Percentiles rank a stretch among this genome's conserved stretches.
Evolutionary conservation across 1,140 invertebrate species (phyloP).

Genomic region (Drosophila sp.): DNA sequence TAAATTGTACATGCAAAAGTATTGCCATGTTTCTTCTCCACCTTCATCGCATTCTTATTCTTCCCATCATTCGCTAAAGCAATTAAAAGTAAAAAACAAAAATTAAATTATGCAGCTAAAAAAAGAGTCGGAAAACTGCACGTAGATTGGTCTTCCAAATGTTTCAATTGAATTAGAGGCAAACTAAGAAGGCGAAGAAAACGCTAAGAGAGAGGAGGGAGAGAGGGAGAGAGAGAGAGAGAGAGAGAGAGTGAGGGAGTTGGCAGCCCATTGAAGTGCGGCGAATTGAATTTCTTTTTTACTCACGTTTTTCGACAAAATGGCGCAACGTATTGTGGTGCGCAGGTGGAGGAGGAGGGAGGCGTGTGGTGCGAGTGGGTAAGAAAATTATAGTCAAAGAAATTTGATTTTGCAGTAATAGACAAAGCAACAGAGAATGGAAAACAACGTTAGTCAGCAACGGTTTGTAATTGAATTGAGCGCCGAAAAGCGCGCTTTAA

Average conservation of each 20-base stretch:
- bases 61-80: conserved; percentile 48
- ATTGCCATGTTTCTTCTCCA: not conserved
- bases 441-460: conserved; percentile 30
- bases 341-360: not conserved
- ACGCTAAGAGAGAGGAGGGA: conserved; percentile 19
- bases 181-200: conserved; percentile 5
- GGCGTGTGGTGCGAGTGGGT: not conserved
- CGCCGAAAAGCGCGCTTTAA: conserved; percentile 67
- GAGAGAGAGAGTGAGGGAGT: not conserved
- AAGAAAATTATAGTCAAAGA: conserved; percentile 74
- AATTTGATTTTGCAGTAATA: conserved; percentile 73
- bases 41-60: not conserved
- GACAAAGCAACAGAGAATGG: conserved; percentile 30
- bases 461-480: conserved; percentile 74
- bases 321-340: conserved; percentile 63
- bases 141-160: conserved; percentile 42
- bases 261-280: conserved; percentile 70
- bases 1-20: conserved; percentile 30
- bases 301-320: conserved; percentile 50
- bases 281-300: conserved; percentile 73
- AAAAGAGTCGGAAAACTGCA: conserved; percentile 39
- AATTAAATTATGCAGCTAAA: conserved; percentile 80
- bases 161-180: conserved; percentile 71
- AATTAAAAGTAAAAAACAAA: conserved; percentile 84
- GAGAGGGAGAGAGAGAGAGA: not conserved